Evolutionary conservation across 2,888 invertebrate species (phyloP), one percentile per base, ranked within the genome.

Genomic region (Glyphotaelius pellucidus): DNA sequence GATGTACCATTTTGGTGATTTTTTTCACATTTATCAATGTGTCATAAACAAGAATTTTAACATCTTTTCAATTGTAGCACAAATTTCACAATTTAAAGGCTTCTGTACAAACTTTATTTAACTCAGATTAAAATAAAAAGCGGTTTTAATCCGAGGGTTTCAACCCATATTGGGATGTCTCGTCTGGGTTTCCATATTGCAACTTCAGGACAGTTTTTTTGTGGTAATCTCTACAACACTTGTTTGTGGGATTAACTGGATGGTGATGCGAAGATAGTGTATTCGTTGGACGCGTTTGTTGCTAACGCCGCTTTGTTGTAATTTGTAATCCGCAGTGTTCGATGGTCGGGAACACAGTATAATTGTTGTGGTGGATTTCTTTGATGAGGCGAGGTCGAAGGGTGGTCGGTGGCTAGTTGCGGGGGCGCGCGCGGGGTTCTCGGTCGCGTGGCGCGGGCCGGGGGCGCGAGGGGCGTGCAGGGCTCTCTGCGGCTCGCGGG

Each of bases 401-500:
- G 32, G 81, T 35, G 32, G 81, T 83, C 81, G 19, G 12, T 11
- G 81, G 81, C 81, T 7, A 85, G 35, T 25, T 38, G 31, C 31
- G 11, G 35, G 94, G 94, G 94, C 93, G 93, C 93, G 94, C 94
- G 92, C 94, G 95, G 95, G 94, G 93, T 94, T 91, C 91, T 94
- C 25, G 67, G 92, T 94, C 95, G 93, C 95, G 95, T 89, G 94
- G n/a, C 93, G 94, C 92, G 90, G 94, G 93, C 90, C 86, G 94
- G 92, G 91, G 94, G 93, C 90, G 86, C 81, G 86, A 19, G 80
- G 85, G 90, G 93, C 93, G 91, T 80, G 93, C 25, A 35, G 79
- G 91, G 94, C 95, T 95, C 94, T 92, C 38, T 91, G 94, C 91
- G 94, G 94, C 95, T 96, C 95, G 94, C 94, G 85, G 89, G 81